Percentiles rank a stretch among this genome's conserved stretches.
Conservation (phyloP, 1,140 invertebrate species). For the Nasonia giraulti region DNA sequence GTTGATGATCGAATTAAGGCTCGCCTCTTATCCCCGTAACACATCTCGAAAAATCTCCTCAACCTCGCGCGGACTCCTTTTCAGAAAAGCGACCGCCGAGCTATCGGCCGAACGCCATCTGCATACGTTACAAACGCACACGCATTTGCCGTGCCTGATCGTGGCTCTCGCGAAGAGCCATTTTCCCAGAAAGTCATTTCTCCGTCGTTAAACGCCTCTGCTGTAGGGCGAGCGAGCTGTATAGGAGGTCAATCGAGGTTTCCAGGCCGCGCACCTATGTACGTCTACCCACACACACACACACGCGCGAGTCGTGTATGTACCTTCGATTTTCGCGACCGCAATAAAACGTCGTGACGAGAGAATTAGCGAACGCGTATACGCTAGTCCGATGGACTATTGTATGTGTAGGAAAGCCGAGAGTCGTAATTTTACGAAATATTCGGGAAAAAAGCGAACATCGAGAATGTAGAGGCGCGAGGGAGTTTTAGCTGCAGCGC, state of each 20-base stretch:
- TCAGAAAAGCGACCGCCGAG: too few relatives aligned
- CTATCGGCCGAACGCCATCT: too few relatives aligned
- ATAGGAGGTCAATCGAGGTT: slow-evolving; percentile 3
- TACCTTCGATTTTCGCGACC: background rate
- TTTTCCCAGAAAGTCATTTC: slow-evolving; percentile 1
- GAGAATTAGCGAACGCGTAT: too few relatives aligned
- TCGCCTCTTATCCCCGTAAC: too few relatives aligned
- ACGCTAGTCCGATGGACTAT: too few relatives aligned
- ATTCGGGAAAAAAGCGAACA: background rate
- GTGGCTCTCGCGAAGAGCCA: background rate
- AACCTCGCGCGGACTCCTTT: too few relatives aligned
- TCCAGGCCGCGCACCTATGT: background rate
- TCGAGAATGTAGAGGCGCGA: background rate
- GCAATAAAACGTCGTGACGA: background rate
- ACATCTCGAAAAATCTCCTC: too few relatives aligned
- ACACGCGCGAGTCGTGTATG: too few relatives aligned
- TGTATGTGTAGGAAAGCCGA: too few relatives aligned
- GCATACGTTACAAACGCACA: background rate
- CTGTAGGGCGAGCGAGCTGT: background rate
- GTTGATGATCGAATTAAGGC: too few relatives aligned
- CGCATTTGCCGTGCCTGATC: too few relatives aligned
- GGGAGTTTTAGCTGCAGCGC: background rate
- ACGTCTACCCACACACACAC: background rate
- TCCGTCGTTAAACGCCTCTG: background rate
- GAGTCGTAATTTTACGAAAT: background rate